Conservation (phyloP, 2,113 vertebrate genomes). For the Rana temporaria region DNA sequence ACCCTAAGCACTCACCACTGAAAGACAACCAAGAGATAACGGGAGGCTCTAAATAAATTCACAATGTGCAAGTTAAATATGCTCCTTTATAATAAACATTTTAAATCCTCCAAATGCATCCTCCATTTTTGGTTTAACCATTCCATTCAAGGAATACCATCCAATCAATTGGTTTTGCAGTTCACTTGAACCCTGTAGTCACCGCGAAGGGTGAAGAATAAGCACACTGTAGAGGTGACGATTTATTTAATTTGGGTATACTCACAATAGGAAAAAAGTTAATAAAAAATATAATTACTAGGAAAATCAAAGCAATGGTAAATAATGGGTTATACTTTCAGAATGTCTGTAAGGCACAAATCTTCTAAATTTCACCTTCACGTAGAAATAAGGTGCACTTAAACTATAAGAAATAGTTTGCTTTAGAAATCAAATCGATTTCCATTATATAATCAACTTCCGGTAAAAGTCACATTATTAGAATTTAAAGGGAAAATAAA, state of each 20-base stretch:
- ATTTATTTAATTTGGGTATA: neutral
- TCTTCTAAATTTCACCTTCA: constrained; percentile 3
- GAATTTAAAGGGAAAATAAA: constrained; percentile 1
- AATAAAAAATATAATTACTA: neutral
- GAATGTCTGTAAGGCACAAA: constrained; percentile 50
- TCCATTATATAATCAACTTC: neutral
- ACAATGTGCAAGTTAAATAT: too few species aligned
- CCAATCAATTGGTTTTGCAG: too few species aligned
- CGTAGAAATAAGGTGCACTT: constrained; percentile 46
- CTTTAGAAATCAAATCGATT: neutral
- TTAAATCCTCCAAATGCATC: too few species aligned
- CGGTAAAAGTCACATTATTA: constrained; percentile 2
- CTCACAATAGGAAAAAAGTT: neutral
- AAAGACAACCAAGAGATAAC: too few species aligned
- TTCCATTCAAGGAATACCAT: too few species aligned
- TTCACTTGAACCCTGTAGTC: too few species aligned
- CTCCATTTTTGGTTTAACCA: too few species aligned
- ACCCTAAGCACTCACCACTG: too few species aligned
- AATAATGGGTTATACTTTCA: constrained; percentile 10
- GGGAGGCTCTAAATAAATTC: too few species aligned
- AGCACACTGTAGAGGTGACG: neutral
- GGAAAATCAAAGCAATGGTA: constrained; percentile 1
- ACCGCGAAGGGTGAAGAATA: too few species aligned
- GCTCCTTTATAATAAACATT: too few species aligned
- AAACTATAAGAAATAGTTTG: neutral